phyloP scores from a whole-genome alignment of 2,888 invertebrate genomes.

The Drosophila cognata region DNA sequence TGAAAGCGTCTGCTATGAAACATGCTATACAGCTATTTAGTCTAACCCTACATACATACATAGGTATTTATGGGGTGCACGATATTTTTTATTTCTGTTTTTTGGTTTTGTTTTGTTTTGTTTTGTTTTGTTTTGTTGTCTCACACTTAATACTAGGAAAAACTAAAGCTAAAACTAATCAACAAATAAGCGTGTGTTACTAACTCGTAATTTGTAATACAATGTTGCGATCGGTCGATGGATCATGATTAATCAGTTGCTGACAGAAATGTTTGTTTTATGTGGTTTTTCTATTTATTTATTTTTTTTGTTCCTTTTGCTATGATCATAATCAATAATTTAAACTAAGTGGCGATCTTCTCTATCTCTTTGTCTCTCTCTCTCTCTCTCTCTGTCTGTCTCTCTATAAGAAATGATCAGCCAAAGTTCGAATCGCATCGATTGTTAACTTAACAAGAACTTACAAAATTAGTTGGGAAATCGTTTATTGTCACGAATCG shows the following conservation, averaged over 20 bases:
- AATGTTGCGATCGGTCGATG: constrained; percentile 71
- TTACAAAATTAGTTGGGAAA: constrained; percentile 52
- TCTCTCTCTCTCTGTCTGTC: constrained; percentile 1
- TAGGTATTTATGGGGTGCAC: constrained; percentile 16
- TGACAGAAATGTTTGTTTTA: constrained; percentile 50
- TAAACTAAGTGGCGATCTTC: constrained; percentile 47
- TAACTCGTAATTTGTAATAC: constrained; percentile 81
- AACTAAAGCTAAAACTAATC: constrained; percentile 82
- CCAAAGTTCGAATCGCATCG: constrained; percentile 32
- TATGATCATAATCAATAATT: constrained; percentile 41
- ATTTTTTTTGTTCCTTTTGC: constrained; percentile 22
- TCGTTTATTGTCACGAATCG: constrained; percentile 74
- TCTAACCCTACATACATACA: constrained; percentile 23
- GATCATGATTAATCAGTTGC: constrained; percentile 59
- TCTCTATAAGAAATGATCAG: constrained; percentile 37
- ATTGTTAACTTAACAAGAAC: constrained; percentile 62
- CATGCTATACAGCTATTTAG: constrained; percentile 37
- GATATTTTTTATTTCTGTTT: constrained; percentile 37
- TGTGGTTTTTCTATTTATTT: constrained; percentile 34
- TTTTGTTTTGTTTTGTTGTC: constrained; percentile 16
- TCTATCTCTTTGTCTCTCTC: background rate
- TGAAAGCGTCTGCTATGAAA: constrained; percentile 40
- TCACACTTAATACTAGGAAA: constrained; percentile 67
- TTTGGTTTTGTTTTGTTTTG: constrained; percentile 28
- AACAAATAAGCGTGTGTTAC: constrained; percentile 83